phyloP scores from a whole-genome alignment of 2,113 vertebrate genomes.

The Helogale parvula region DNA sequence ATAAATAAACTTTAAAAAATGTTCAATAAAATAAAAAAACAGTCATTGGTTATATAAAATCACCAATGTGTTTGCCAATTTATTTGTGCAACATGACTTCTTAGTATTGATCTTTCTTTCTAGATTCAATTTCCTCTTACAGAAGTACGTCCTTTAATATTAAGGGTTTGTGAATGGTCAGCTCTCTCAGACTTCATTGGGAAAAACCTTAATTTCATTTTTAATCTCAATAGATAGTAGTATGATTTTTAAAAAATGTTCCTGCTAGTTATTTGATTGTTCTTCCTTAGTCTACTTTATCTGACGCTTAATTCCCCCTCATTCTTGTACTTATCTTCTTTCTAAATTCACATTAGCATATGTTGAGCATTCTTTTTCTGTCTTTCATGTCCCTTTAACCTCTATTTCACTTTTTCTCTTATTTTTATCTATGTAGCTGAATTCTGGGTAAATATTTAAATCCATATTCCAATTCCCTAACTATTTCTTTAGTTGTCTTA shows the following conservation, averaged over 20 bases:
- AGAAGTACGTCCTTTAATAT: neutral
- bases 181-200: neutral
- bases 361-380: neutral
- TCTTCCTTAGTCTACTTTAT: neutral
- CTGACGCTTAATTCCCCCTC: neutral
- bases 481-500: conserved; percentile 44
- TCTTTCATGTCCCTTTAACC: neutral
- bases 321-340: conserved; percentile 23
- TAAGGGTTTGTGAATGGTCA: neutral
- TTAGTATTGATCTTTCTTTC: neutral
- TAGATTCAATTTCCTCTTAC: neutral
- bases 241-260: neutral
- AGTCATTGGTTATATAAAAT: neutral
- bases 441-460: conserved; percentile 33
- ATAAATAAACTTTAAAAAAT: neutral
- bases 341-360: neutral
- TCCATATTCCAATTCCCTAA: neutral
- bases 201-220: conserved; percentile 44
- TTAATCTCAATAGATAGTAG: neutral
- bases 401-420: neutral
- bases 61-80: neutral
- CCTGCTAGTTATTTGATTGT: conserved; percentile 11
- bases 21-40: neutral
- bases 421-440: conserved; percentile 2
- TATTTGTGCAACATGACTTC: neutral